Evolutionary conservation across 1,140 invertebrate species (phyloP).

Genomic region (Hyles vespertilio): DNA sequence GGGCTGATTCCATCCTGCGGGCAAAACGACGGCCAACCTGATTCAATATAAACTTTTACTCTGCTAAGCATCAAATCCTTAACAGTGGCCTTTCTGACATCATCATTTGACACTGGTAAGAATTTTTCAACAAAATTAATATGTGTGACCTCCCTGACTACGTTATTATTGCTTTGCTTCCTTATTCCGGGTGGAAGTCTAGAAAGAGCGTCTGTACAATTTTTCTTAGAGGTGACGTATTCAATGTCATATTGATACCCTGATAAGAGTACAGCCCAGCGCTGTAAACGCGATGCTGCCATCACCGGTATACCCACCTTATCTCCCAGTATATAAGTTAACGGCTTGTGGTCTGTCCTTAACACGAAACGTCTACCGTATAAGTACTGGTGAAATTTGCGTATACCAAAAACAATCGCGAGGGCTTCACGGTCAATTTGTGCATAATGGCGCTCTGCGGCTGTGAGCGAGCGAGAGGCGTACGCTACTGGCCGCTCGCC

Average conservation of each 20-base stretch:
- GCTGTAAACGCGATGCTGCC: no score
- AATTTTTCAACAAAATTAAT: conserved; percentile 26
- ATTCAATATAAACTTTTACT: neutral
- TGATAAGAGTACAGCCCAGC: no score
- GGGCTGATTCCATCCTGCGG: neutral
- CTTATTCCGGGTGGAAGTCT: no score
- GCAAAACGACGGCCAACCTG: neutral
- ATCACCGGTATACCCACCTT: no score
- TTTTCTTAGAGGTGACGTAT: conserved; percentile 2
- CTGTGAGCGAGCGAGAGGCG: conserved; percentile 48
- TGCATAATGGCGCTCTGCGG: conserved; percentile 50
- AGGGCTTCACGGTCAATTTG: conserved; percentile 24
- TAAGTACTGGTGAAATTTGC: no score
- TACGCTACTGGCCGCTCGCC: conserved; percentile 35
- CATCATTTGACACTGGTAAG: conserved; percentile 22
- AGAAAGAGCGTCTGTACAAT: conserved; percentile 7
- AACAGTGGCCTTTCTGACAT: neutral
- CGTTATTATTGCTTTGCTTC: neutral
- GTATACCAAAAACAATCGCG: conserved; percentile 26
- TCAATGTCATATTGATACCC: no score
- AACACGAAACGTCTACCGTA: no score
- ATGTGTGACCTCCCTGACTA: conserved; percentile 18
- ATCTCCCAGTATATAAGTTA: no score
- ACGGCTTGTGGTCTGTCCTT: no score
- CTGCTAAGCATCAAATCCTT: neutral